These are phyloP conservation scores for Linnaemya tessellans DNA, from an alignment of 2,888 invertebrate species.

Conservation along the genomic window DNA sequence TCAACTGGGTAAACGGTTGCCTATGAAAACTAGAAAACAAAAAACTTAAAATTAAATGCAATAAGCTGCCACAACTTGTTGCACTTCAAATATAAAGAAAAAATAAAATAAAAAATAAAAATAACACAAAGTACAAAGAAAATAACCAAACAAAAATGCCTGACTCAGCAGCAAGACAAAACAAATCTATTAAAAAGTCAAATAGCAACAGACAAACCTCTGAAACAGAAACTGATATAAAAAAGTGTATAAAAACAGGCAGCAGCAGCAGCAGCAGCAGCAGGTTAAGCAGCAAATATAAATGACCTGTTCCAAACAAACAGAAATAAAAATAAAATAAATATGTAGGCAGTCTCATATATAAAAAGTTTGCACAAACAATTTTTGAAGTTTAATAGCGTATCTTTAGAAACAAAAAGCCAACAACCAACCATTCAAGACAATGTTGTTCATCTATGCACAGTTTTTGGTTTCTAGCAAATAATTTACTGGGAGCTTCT, in stretches of 20 bases:
- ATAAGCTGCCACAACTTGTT: conserved; percentile 44
- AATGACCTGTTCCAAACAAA: conserved; percentile 63
- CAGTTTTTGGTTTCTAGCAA: conserved; percentile 20
- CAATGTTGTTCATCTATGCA: conserved; percentile 30
- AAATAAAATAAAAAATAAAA: conserved; percentile 38
- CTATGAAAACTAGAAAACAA: conserved; percentile 51
- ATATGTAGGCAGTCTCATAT: background rate
- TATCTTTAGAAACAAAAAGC: conserved; percentile 8
- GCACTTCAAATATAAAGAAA: conserved; percentile 42
- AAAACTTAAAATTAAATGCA: conserved; percentile 35
- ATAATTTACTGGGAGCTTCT: conserved; percentile 34
- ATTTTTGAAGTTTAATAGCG: conserved; percentile 45
- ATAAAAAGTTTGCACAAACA: conserved; percentile 25
- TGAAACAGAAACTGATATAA: conserved; percentile 31
- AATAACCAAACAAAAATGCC: conserved; percentile 24
- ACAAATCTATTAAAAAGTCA: conserved; percentile 69
- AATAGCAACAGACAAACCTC: conserved; percentile 68
- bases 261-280: background rate
- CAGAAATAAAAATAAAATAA: conserved; percentile 1
- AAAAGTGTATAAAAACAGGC: conserved; percentile 8
- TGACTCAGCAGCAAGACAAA: conserved; percentile 41
- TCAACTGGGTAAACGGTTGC: conserved; percentile 67
- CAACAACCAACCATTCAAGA: conserved; percentile 22
- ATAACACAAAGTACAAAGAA: conserved; percentile 45
- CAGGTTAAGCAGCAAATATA: conserved; percentile 28